These are phyloP conservation scores for Spea bombifrons DNA, from an alignment of 2,113 vertebrate genomes.

Conservation along the genomic window DNA sequence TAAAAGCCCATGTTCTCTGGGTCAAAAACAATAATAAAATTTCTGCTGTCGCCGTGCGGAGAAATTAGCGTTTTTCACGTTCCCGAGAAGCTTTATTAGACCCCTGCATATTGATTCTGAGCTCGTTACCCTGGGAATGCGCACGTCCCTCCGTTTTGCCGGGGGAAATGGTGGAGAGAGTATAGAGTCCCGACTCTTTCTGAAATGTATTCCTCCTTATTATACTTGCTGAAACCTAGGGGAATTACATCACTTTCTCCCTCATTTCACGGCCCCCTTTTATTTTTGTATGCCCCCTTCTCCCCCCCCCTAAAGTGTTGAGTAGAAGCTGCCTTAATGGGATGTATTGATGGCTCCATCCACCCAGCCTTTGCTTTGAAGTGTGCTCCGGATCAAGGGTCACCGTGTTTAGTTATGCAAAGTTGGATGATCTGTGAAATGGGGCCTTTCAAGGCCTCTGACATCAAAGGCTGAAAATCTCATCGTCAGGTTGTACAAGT, in stretches of 20 bases:
- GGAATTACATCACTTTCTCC: slow-evolving; percentile 63
- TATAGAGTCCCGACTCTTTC: slow-evolving; percentile 7
- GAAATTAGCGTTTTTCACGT: not conserved
- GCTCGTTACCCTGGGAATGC: not conserved
- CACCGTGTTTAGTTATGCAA: slow-evolving; percentile 71
- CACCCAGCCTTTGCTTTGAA: slow-evolving; percentile 61
- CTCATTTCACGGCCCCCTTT: slow-evolving; percentile 52
- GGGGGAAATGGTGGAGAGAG: not conserved
- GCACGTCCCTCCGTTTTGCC: not conserved
- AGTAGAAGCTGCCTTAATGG: slow-evolving; percentile 57
- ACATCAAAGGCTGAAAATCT: slow-evolving; percentile 65
- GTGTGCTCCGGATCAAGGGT: slow-evolving; percentile 68
- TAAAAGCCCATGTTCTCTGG: no score
- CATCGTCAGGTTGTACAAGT: slow-evolving; percentile 56
- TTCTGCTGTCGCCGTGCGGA: no score
- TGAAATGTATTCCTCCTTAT: slow-evolving; percentile 51
- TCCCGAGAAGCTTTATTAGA: not conserved
- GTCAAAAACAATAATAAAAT: no score
- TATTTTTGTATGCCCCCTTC: slow-evolving; percentile 54
- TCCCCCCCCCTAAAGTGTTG: slow-evolving; percentile 32
- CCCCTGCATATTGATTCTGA: not conserved
- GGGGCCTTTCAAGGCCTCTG: slow-evolving; percentile 60
- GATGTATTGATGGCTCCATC: slow-evolving; percentile 63
- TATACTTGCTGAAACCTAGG: slow-evolving; percentile 58
- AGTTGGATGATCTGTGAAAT: slow-evolving; percentile 68